These are phyloP conservation scores for Drosophila lowei DNA, from an alignment of 1,140 invertebrate genomes.

Conservation along the genomic window DNA sequence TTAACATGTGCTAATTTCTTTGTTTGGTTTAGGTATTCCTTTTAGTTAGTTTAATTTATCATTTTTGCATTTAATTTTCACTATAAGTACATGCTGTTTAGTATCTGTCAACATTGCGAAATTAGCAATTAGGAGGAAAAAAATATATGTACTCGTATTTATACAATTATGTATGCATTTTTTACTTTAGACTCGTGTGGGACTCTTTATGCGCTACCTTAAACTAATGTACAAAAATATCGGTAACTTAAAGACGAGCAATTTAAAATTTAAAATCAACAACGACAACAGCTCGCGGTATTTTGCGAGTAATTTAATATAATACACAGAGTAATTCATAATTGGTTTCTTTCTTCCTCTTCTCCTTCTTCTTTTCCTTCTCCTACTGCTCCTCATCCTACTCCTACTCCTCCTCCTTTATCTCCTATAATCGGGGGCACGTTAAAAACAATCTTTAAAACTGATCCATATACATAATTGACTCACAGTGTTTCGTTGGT, in stretches of 20 bases:
- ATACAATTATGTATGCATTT: constrained; percentile 43
- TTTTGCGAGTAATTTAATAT: constrained; percentile 30
- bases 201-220: constrained; percentile 63
- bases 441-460: constrained; percentile 43
- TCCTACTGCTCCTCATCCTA: background rate
- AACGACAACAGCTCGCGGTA: constrained; percentile 62
- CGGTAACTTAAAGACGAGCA: constrained; percentile 70
- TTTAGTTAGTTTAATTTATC: constrained; percentile 37
- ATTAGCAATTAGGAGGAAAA: constrained; percentile 51
- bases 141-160: constrained; percentile 30
- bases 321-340: constrained; percentile 34
- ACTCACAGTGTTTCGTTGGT: constrained; percentile 71
- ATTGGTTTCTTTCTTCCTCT: constrained; percentile 2
- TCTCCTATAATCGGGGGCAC: too few species aligned
- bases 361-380: background rate
- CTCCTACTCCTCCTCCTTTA: too few species aligned
- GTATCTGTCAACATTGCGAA: constrained; percentile 45
- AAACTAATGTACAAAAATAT: constrained; percentile 78
- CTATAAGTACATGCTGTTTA: constrained; percentile 42
- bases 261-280: constrained; percentile 63
- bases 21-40: constrained; percentile 27
- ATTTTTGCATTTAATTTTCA: constrained; percentile 45
- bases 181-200: constrained; percentile 47
- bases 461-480: constrained; percentile 68
- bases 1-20: constrained; percentile 73